These are phyloP conservation scores for fruit fly (Drosophila melanogaster) DNA, from an alignment of 1,140 invertebrate species.

Conservation along the genomic window Release_6_plus_ISO1_MT NT_037436.4:22167001-22167500, in stretches of 20 bases:
- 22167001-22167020: constrained; percentile 26
- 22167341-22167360: constrained; percentile 70
- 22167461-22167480: constrained; percentile 56
- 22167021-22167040: constrained; percentile 12
- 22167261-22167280: constrained; percentile 36
- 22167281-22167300: constrained; percentile 44
- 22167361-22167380: constrained; percentile 64
- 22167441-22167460: constrained; percentile 75
- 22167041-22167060: constrained; percentile 71
- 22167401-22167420: constrained; percentile 58
- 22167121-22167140: constrained; percentile 77
- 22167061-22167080: constrained; percentile 20
- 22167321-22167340: constrained; percentile 83
- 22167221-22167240: constrained; percentile 75
- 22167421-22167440: not conserved
- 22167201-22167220: constrained; percentile 83
- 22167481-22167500: constrained; percentile 58
- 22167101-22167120: constrained; percentile 46
- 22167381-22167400: constrained; percentile 84
- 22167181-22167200: constrained; percentile 78
- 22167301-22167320: constrained; percentile 80
- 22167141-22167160: constrained; percentile 59
- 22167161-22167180: not conserved
- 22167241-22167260: constrained; percentile 58
- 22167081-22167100: constrained; percentile 29